phyloP scores from a whole-genome alignment of 2,113 vertebrate species.

The Burhinus oedicnemus region DNA sequence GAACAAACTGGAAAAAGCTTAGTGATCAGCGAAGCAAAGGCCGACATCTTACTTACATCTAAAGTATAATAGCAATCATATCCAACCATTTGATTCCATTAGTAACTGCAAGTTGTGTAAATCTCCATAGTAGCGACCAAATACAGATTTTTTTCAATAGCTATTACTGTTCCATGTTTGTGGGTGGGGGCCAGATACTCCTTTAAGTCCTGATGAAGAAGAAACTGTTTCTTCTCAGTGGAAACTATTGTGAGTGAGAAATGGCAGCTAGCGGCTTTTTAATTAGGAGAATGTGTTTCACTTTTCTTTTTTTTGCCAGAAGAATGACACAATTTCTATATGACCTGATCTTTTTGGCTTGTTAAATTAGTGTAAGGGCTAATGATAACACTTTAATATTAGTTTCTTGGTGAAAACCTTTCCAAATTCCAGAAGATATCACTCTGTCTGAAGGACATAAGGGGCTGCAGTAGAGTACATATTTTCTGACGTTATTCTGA shows the following conservation, averaged over 20 bases:
- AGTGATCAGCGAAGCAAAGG: background rate
- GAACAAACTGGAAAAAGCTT: background rate
- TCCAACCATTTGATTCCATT: background rate
- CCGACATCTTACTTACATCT: background rate
- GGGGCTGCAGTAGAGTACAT: background rate
- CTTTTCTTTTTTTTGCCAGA: background rate
- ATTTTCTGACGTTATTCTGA: background rate
- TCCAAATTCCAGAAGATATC: background rate
- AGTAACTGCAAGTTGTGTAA: background rate
- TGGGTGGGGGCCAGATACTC: background rate
- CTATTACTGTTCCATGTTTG: background rate
- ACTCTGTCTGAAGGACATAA: background rate
- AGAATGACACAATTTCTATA: background rate
- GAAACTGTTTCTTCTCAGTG: background rate
- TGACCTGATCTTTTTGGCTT: background rate
- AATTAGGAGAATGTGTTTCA: background rate
- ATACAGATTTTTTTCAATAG: background rate
- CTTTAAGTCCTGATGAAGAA: background rate
- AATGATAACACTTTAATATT: background rate
- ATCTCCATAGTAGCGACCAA: background rate
- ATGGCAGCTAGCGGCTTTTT: background rate
- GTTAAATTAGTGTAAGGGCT: background rate
- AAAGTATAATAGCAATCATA: background rate
- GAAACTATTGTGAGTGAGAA: background rate
- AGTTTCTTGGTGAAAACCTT: background rate